A percentile compares a stretch with the other conserved stretches of the same genome.
These are phyloP conservation scores for Saturnia pavonia DNA, from an alignment of 2,888 invertebrate genomes.

Conservation along the genomic window DNA sequence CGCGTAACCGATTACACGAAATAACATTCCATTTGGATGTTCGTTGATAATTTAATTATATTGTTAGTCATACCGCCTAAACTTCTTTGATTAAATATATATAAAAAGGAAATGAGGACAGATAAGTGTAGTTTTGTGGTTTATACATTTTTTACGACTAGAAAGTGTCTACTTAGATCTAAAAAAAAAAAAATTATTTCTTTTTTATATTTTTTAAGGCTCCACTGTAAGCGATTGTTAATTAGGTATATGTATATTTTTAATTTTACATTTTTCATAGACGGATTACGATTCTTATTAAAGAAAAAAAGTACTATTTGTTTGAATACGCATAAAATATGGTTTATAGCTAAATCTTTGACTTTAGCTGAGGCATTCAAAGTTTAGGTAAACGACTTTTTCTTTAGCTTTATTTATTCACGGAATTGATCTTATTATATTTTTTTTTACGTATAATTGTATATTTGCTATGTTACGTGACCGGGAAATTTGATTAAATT, in stretches of 20 bases:
- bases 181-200: constrained; percentile 14
- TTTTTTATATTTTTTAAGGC: constrained; percentile 1
- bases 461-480: no score
- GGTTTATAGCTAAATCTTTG: no score
- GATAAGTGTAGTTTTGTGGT: constrained; percentile 34
- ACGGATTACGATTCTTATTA: no score
- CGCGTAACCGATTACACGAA: constrained; percentile 26
- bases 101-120: constrained; percentile 33
- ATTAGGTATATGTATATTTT: not conserved
- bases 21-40: constrained; percentile 41
- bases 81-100: constrained; percentile 38
- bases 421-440: no score
- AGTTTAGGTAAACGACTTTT: no score
- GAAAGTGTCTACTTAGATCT: constrained; percentile 19
- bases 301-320: no score
- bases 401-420: no score
- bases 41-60: constrained; percentile 56
- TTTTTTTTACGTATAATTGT: no score
- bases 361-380: no score
- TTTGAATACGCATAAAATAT: no score
- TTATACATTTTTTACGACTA: constrained; percentile 43
- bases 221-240: not conserved
- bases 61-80: constrained; percentile 35
- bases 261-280: not conserved
- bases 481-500: no score